Evolutionary conservation across 2,113 vertebrate genomes (phyloP), one percentile per base, ranked within the genome.

Genomic region (Notarius lentiginosus): DNA sequence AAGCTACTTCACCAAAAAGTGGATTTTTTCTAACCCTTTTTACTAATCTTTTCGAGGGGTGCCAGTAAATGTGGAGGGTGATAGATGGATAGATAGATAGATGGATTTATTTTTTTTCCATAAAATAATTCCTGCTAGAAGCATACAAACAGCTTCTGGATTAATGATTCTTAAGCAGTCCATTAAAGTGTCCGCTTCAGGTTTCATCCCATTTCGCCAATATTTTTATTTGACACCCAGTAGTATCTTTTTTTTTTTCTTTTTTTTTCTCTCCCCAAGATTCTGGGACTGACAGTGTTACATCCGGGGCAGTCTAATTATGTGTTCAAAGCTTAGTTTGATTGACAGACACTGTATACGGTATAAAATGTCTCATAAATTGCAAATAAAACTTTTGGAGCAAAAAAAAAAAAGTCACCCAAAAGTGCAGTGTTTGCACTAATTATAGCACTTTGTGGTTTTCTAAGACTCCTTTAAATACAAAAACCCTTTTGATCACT

Each of bases 141-240:
- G 65, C 4, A 14, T n/a, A 20, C 12, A 0, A 1, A 63, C 20
- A 24, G 14, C 56, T 0, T 58, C 56, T 58, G 14, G 17, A 17
- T 58, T 17, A 17, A 58, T 58, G 60, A 24, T 22, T 63, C 20
- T 63, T 60, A 20, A 60, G 58, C 65, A 14, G 27, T 85, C 15
- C 66, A 58, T 84, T 87, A 30, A 68, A 34, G 34, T 24, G 22
- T 55, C 30, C 41, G 76, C 83, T 70, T 75, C 56, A 56, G 27
- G 30, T 76, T 75, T 41, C 53, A 56, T 55, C 61, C 27, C 11
- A 82, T 85, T 75, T 75, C 34, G 56, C 56, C 65, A 63, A 68
- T 22, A 18, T 6, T 60, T 18, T 20, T 7, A 60, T 60, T 60
- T 60, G 58, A 20, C 7, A 18, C 17, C 58, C 58, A 60, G 18